Evolutionary conservation across 2,113 vertebrate genomes (phyloP).

Genomic region (Myiozetetes cayanensis): DNA sequence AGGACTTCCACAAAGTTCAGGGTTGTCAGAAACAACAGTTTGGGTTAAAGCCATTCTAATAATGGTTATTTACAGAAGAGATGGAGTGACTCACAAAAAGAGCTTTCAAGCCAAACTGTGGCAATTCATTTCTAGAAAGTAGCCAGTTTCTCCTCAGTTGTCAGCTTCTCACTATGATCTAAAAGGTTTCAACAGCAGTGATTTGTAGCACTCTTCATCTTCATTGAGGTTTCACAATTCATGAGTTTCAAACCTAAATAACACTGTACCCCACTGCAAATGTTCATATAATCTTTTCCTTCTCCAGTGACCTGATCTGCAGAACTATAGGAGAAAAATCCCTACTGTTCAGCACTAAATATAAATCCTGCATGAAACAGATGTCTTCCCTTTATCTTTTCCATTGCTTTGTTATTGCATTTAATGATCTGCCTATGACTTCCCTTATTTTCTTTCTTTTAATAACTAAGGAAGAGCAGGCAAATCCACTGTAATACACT

Average conservation of each 20-base stretch:
- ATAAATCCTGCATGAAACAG: conserved; percentile 56
- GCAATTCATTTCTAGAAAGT: conserved; percentile 10
- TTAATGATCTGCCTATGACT: conserved; percentile 48
- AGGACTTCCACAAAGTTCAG: background rate
- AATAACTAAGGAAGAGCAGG: conserved; percentile 23
- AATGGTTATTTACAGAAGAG: conserved; percentile 4
- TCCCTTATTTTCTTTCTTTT: conserved; percentile 20
- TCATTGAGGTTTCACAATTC: background rate
- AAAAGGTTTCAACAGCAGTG: conserved; percentile 20
- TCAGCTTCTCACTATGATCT: conserved; percentile 21
- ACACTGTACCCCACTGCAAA: conserved; percentile 8
- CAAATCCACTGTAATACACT: background rate
- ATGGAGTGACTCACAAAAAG: conserved; percentile 9
- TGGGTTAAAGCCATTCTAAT: background rate
- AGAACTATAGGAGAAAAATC: background rate
- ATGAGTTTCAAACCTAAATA: conserved; percentile 27
- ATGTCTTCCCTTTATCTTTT: conserved; percentile 48
- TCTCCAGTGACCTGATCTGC: background rate
- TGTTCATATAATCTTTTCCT: conserved; percentile 10
- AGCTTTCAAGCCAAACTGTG: conserved; percentile 9
- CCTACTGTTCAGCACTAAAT: conserved; percentile 31
- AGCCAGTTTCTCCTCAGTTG: conserved; percentile 27
- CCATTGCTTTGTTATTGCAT: conserved; percentile 41
- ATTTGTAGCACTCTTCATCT: conserved; percentile 48
- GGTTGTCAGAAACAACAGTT: background rate